phyloP scores from a whole-genome alignment of 2,888 invertebrate species.

The Agrotis exclamationis region DNA sequence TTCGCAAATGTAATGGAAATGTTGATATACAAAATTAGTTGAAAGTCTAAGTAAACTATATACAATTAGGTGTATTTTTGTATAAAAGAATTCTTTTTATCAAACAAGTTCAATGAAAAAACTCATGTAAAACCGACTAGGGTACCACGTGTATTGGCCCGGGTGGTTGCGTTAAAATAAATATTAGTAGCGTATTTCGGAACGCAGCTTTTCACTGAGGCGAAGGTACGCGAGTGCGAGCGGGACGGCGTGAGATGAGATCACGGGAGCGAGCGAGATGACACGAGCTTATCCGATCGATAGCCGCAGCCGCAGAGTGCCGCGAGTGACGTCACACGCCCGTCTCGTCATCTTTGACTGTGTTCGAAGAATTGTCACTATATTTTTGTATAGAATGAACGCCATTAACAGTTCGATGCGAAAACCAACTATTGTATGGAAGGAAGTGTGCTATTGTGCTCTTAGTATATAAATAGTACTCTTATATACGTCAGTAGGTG shows the following conservation, averaged over 20 bases:
- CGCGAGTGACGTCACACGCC: slow-evolving; percentile 89
- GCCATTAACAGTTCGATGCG: slow-evolving; percentile 64
- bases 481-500: slow-evolving; percentile 15
- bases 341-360: slow-evolving; percentile 90
- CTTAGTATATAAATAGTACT: slow-evolving; percentile 13
- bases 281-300: slow-evolving; percentile 87
- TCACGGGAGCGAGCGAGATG: slow-evolving; percentile 81
- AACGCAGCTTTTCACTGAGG: slow-evolving; percentile 86
- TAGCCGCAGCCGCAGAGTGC: slow-evolving; percentile 91
- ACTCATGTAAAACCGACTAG: slow-evolving; percentile 44
- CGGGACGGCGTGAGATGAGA: slow-evolving; percentile 76
- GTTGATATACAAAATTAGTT: neutral
- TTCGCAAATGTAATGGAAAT: neutral
- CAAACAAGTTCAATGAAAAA: slow-evolving; percentile 38
- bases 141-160: slow-evolving; percentile 85
- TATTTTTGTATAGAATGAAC: slow-evolving; percentile 79
- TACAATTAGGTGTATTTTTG: neutral
- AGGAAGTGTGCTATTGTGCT: slow-evolving; percentile 27
- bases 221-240: slow-evolving; percentile 78
- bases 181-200: slow-evolving; percentile 90
- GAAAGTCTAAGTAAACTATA: neutral
- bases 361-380: slow-evolving; percentile 89
- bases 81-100: neutral
- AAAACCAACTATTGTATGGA: slow-evolving; percentile 45
- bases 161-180: slow-evolving; percentile 90